Conservation (phyloP, 2,113 vertebrate species). For the Siniperca chuatsi region DNA sequence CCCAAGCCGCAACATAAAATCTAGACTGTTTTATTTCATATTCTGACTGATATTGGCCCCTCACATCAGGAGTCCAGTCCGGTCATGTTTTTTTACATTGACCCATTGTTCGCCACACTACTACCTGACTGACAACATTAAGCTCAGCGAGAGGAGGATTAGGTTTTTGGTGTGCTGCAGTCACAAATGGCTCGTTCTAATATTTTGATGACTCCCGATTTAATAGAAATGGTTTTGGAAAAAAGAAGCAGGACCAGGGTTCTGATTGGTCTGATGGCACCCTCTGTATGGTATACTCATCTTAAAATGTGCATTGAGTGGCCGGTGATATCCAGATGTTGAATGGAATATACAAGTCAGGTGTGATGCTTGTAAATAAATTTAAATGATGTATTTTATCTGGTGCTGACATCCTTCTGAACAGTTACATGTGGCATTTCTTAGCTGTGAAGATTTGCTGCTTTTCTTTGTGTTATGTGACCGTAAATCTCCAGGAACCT, state of each 20-base stretch:
- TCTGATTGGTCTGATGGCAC: background rate
- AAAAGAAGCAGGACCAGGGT: background rate
- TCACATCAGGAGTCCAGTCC: conserved; percentile 26
- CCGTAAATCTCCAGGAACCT: background rate
- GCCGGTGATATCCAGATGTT: background rate
- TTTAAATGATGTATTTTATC: background rate
- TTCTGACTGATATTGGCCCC: conserved; percentile 15
- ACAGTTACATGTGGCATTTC: background rate
- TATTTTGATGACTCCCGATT: background rate
- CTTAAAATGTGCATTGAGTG: background rate
- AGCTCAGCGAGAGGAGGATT: conserved; percentile 19
- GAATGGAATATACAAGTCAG: too few relatives aligned
- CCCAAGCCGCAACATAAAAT: background rate
- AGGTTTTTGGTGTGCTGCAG: background rate
- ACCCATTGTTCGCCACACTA: conserved; percentile 45
- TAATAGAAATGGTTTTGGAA: background rate
- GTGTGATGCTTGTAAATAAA: background rate
- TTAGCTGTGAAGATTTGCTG: background rate
- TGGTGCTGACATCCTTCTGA: background rate
- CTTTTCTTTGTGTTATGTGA: background rate
- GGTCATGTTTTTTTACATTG: conserved; percentile 21
- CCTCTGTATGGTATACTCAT: background rate
- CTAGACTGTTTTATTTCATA: conserved; percentile 1
- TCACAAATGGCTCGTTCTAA: background rate
- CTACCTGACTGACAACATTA: conserved; percentile 11